Evolutionary conservation across 64 coral and sea anemone species (phyloP).

Genomic region (Orbicella faveolata): DNA sequence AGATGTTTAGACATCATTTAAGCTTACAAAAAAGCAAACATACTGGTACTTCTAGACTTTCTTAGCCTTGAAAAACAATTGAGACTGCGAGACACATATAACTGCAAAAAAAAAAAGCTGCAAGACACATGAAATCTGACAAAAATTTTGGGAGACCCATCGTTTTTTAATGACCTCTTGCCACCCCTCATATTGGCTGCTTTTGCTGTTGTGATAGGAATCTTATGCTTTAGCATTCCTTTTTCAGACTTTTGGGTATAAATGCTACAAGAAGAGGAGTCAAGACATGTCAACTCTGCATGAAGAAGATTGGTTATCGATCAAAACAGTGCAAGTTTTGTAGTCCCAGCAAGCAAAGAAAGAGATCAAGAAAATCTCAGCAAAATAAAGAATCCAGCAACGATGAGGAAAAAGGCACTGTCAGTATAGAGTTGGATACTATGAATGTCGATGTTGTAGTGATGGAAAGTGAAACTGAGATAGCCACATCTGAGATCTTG

Average conservation of each 20-base stretch:
- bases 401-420: not conserved
- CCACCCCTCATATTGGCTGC: too few relatives aligned
- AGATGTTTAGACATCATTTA: too few relatives aligned
- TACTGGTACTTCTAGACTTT: too few relatives aligned
- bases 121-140: too few relatives aligned
- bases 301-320: constrained; percentile 93
- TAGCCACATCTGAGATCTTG: constrained; percentile 49
- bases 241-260: constrained; percentile 77
- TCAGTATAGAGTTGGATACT: not conserved
- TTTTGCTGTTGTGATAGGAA: not conserved
- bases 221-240: not conserved
- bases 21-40: too few relatives aligned
- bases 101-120: too few relatives aligned
- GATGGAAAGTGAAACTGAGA: constrained; percentile 57
- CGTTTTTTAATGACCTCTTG: too few relatives aligned
- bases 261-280: constrained; percentile 96
- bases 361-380: constrained; percentile 5
- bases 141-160: too few relatives aligned
- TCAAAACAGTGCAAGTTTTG: constrained; percentile 92
- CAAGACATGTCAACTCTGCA: constrained; percentile 84
- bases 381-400: constrained; percentile 49
- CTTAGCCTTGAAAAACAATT: too few relatives aligned
- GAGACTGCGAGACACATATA: too few relatives aligned
- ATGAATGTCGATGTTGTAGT: constrained; percentile 46
- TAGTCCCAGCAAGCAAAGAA: constrained; percentile 59